Evolutionary conservation across 2,888 invertebrate species (phyloP).

Genomic region (Calameuta idolon): DNA sequence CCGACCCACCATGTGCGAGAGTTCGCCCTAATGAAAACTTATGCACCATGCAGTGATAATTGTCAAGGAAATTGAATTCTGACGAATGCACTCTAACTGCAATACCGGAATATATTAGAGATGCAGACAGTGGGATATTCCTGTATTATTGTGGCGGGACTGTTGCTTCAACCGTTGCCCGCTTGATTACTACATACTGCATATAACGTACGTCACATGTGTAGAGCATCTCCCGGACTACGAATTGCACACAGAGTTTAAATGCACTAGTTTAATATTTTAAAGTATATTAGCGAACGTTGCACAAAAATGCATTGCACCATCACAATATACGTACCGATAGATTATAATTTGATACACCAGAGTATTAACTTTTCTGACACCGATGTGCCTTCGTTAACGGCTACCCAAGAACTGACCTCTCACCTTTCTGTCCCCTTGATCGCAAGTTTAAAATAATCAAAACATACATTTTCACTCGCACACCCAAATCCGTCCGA

Average conservation of each 20-base stretch:
- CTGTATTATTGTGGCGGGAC: not conserved
- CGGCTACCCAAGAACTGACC: too few relatives aligned
- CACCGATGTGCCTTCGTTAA: too few relatives aligned
- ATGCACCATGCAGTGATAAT: slow-evolving; percentile 23
- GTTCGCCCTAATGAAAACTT: slow-evolving; percentile 21
- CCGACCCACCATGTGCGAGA: not conserved
- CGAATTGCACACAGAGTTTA: not conserved
- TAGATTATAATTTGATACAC: too few relatives aligned
- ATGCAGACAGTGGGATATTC: not conserved
- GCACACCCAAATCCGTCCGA: too few relatives aligned
- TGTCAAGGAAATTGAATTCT: slow-evolving; percentile 23
- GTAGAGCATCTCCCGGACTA: not conserved
- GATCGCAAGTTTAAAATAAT: too few relatives aligned
- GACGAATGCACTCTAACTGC: not conserved
- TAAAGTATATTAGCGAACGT: not conserved
- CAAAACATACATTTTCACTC: too few relatives aligned
- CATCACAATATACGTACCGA: not conserved
- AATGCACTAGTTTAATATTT: not conserved
- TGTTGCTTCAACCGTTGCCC: not conserved
- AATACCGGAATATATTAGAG: not conserved
- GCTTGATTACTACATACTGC: not conserved
- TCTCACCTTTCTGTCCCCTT: too few relatives aligned
- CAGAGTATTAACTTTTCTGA: too few relatives aligned
- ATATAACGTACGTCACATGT: not conserved
- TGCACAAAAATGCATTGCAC: not conserved